Conservation (phyloP, 2,113 vertebrate genomes). For the Corythornis vintsioides region DNA sequence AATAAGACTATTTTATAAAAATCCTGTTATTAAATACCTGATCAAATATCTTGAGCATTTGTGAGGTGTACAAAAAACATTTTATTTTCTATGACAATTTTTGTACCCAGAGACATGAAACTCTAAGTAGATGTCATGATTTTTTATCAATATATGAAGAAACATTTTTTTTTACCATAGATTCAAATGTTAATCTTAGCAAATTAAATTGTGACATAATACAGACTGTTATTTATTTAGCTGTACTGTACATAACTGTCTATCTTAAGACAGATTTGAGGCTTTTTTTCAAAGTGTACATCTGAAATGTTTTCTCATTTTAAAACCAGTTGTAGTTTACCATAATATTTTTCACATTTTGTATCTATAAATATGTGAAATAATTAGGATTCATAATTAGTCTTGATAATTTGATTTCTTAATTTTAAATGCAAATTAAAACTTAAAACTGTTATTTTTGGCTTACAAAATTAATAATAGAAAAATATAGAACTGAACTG, state of each 20-base stretch:
- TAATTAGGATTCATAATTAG: not conserved
- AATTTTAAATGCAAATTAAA: not conserved
- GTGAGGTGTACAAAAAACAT: accelerated
- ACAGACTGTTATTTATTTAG: not conserved
- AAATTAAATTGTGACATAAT: not conserved
- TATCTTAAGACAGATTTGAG: not conserved
- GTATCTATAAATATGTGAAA: not conserved
- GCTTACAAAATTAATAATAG: not conserved
- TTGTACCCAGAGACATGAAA: not conserved
- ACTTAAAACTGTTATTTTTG: not conserved
- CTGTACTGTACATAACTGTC: not conserved
- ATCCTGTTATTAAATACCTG: not conserved
- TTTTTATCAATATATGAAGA: not conserved
- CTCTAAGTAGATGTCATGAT: not conserved
- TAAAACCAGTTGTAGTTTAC: not conserved
- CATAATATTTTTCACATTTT: not conserved
- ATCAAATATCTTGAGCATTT: not conserved
- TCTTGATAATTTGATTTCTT: not conserved
- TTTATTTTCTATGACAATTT: not conserved
- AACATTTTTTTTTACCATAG: not conserved
- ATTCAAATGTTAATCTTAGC: not conserved
- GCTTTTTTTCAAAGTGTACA: not conserved
- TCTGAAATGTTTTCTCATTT: not conserved
- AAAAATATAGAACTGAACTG: not conserved
- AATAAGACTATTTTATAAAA: not conserved